A percentile compares a stretch with the other conserved stretches of the same genome.
Conservation (phyloP, 2,888 invertebrate species). For the Mythimna lalbum region DNA sequence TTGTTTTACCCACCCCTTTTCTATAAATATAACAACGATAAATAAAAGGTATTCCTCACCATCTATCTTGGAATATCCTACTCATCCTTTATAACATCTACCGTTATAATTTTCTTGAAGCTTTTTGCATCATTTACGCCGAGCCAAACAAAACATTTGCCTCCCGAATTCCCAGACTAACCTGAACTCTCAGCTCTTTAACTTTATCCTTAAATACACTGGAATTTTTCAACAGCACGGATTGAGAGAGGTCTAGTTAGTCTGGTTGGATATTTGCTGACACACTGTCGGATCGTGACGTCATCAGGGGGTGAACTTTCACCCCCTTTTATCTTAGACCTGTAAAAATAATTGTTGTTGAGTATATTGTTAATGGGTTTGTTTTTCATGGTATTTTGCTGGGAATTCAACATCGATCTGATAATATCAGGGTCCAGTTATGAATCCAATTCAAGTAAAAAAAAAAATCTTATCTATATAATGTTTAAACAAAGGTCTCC, state of each 20-base stretch:
- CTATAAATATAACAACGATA: slow-evolving; percentile 35
- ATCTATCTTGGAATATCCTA: slow-evolving; percentile 68
- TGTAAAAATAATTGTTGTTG: slow-evolving; percentile 63
- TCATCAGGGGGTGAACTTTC: slow-evolving; percentile 58
- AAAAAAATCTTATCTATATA: background rate
- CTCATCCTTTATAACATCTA: slow-evolving; percentile 56
- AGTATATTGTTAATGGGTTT: slow-evolving; percentile 47
- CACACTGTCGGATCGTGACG: slow-evolving; percentile 68
- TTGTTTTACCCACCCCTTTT: background rate
- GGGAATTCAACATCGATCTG: background rate
- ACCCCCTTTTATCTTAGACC: slow-evolving; percentile 62
- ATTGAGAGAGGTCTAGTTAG: slow-evolving; percentile 63
- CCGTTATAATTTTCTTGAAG: slow-evolving; percentile 72
- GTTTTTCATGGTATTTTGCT: slow-evolving; percentile 46
- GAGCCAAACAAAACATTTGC: slow-evolving; percentile 74
- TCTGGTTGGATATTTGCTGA: slow-evolving; percentile 67
- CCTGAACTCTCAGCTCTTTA: slow-evolving; percentile 60
- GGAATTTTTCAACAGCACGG: slow-evolving; percentile 27
- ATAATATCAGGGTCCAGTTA: background rate
- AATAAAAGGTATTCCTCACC: slow-evolving; percentile 58
- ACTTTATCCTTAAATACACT: slow-evolving; percentile 51
- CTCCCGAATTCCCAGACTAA: slow-evolving; percentile 58
- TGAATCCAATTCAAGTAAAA: background rate
- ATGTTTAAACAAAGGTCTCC: too few species aligned
- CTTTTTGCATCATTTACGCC: slow-evolving; percentile 82